Evolutionary conservation across 2,888 invertebrate species (phyloP), one percentile per base, ranked within the genome.

Genomic region (Rhamphomyia laevipes): DNA sequence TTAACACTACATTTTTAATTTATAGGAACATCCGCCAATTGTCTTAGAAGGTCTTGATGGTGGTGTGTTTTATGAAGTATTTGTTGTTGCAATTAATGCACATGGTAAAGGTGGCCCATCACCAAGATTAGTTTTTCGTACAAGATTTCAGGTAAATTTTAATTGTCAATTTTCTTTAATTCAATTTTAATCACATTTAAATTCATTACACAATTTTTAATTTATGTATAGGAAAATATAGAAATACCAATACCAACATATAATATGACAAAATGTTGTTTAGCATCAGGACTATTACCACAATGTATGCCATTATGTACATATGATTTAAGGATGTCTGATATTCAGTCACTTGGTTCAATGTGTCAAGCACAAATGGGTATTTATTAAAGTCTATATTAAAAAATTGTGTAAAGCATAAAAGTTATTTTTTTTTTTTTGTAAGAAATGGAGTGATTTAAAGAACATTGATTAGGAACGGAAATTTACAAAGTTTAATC

Each of bases 321-420:
- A 0, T 89, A 86, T 65, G 82, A 87, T 63, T 86, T 87, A 45
- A 84, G 81, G 61, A 84, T 90, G 81, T 80, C 82, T 4, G 86
- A 88, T 64, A 75, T 89, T 52, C 77, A 85, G 61, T 73, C 76
- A 40, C 65, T 89, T 51, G 86, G 85, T 7, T 78, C 81, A 4
- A 76, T 82, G 3, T 89, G 88, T 63, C 78, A 81, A n/a, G 77
- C 78, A 49, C 86, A 87, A 68, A 82, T 88, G 71, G 80, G 84
- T 63, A 83, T 82, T 60, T 73, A 42, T 21, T 42, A 21, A 41
- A n/a, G n/a, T n/a, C n/a, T n/a, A n/a, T n/a, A 16, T 37, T n/a
- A n/a, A n/a, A n/a, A n/a, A n/a, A n/a, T n/a, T n/a, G n/a, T 21
- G 21, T 21, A 21, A 4, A 3, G 3, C 21, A 21, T 21, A 5